phyloP scores from a whole-genome alignment of 2,888 invertebrate genomes.

The Philereme transversata region DNA sequence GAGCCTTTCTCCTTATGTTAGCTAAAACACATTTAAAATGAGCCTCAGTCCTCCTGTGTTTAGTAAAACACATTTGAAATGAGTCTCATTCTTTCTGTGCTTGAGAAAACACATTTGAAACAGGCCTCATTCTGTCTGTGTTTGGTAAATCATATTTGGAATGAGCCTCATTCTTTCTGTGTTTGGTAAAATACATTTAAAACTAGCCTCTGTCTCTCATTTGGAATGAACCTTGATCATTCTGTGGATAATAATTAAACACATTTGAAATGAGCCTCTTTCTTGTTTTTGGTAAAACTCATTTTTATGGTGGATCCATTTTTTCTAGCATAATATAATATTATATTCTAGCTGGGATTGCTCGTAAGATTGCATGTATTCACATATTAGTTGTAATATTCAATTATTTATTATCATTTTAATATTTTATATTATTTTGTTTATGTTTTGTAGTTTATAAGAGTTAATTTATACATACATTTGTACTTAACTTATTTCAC shows the following conservation, averaged over 20 bases:
- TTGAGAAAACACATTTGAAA: too few species aligned
- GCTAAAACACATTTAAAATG: too few species aligned
- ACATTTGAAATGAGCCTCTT: neutral
- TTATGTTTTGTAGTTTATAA: neutral
- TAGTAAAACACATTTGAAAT: too few species aligned
- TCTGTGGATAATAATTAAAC: too few species aligned
- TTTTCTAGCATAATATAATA: constrained; percentile 30
- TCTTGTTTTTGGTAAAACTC: constrained; percentile 13
- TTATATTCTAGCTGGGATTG: constrained; percentile 29
- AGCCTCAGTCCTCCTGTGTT: neutral
- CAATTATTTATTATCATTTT: constrained; percentile 1
- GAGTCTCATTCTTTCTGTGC: too few species aligned
- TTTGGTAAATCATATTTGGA: constrained; percentile 11
- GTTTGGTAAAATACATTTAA: neutral
- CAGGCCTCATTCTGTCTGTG: neutral
- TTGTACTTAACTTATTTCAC: neutral
- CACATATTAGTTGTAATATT: constrained; percentile 13
- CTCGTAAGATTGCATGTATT: constrained; percentile 29
- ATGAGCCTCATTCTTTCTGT: neutral
- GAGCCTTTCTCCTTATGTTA: too few species aligned
- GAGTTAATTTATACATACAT: neutral
- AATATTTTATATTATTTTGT: neutral
- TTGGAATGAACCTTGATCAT: too few species aligned
- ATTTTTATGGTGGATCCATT: constrained; percentile 16
- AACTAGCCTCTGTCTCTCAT: neutral